Evolutionary conservation across 2,797 vertebrate genomes (phyloP), one percentile per base, ranked within the genome.

Genomic region (Sebastolobus altivelis): DNA sequence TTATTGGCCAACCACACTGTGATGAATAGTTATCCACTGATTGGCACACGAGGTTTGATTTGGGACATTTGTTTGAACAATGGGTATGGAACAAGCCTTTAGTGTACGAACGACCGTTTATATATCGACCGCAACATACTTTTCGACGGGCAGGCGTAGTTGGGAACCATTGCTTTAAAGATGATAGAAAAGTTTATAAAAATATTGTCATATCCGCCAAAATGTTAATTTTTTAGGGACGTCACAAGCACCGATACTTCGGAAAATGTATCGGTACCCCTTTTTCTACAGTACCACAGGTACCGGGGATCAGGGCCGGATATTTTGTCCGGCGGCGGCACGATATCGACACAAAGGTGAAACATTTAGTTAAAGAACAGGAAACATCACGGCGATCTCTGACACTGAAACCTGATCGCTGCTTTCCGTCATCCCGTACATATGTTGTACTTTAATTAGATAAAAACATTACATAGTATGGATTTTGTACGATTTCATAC

Each of bases 1-100:
- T 72, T 66, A 77, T 72, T 59, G 75, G 27, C 54, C 58, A 2
- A 66, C 27, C 58, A 7, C 58, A 11, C 27, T 67, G 56, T 31
- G 73, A 62, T 59, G 35, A 73, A 74, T 52, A 63, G 27, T 29
- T 16, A 13, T 61, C 27, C 33, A 4, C 25, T 14, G n/a, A 71
- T 52, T 37, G 80, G 54, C 18, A n/a, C 54, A 65, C 9, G 0
- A 0, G 14, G 29, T 7, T 35, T n/a, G 13, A 40, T 58, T 56
- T 1, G 8, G 56, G 40, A 29, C 22, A 22, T 33, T 52, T 18
- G 20, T 60, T 40, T 43, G 62, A 65, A 54, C 33, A 22, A 33
- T 31, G 27, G 27, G 27, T 58, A 49, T 5, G 38, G n/a, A 25
- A 27, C 0, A 77, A 33, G 11, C 8, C 16, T 40, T 59, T 20